Percentiles rank a stretch among this genome's conserved stretches.
Evolutionary conservation across 2,113 vertebrate species (phyloP).

Genomic region (Candoia aspera): DNA sequence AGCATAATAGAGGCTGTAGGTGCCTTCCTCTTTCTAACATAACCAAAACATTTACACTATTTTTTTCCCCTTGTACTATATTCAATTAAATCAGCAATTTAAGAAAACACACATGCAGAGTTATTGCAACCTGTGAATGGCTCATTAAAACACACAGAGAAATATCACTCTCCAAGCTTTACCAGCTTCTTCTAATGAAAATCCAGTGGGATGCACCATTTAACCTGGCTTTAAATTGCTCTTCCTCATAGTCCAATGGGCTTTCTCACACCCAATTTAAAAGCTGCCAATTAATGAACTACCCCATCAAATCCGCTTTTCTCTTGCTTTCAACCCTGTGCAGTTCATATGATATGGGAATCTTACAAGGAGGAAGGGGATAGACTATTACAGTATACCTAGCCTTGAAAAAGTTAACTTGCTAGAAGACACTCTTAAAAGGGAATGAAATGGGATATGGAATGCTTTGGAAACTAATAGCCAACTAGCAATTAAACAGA

Average conservation of each 20-base stretch:
- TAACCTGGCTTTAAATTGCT: slow-evolving; percentile 67
- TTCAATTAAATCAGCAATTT: slow-evolving; percentile 61
- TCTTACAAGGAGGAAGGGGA: background rate
- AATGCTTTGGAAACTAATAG: background rate
- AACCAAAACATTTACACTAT: background rate
- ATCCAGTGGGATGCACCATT: slow-evolving; percentile 60
- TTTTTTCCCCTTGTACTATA: slow-evolving; percentile 47
- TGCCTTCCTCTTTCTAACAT: too few species aligned
- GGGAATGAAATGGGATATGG: background rate
- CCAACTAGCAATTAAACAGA: background rate
- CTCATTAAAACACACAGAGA: slow-evolving; percentile 50
- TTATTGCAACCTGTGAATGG: slow-evolving; percentile 65
- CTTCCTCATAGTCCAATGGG: slow-evolving; percentile 41
- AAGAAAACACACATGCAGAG: slow-evolving; percentile 35
- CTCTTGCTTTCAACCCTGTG: background rate
- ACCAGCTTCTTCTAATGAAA: slow-evolving; percentile 59
- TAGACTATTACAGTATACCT: background rate
- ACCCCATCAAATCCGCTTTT: slow-evolving; percentile 35
- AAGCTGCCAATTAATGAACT: slow-evolving; percentile 55
- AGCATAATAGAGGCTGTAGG: background rate
- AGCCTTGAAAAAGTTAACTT: background rate
- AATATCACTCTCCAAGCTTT: slow-evolving; percentile 53
- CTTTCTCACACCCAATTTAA: slow-evolving; percentile 54
- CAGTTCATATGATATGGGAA: background rate
- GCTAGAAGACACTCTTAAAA: background rate